These are phyloP conservation scores for Anguilla megastoma DNA, from an alignment of 2,797 vertebrate genomes.

Conservation along the genomic window DNA sequence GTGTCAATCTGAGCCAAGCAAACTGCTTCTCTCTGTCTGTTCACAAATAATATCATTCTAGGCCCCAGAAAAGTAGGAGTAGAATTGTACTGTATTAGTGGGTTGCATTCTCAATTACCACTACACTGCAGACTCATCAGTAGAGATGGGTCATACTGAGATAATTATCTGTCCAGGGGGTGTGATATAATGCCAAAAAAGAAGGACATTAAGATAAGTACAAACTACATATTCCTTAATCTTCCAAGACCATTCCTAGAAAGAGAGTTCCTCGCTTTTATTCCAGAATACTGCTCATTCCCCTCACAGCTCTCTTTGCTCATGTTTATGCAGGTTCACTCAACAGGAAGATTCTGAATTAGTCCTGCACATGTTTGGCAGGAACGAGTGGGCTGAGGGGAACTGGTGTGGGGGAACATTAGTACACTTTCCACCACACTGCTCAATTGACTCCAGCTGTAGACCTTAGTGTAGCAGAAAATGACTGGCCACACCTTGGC, in stretches of 20 bases:
- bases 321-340: neutral
- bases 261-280: neutral
- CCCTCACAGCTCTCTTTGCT: neutral
- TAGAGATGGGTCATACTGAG: neutral
- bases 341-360: neutral
- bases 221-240: neutral
- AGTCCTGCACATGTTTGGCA: neutral
- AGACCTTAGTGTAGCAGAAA: neutral
- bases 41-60: neutral
- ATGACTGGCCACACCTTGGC: neutral
- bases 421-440: neutral
- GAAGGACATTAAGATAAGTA: neutral
- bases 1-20: neutral
- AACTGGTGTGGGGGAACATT: neutral
- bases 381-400: neutral
- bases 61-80: neutral
- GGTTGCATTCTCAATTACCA: neutral
- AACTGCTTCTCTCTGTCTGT: neutral
- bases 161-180: neutral
- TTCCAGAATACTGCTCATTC: neutral
- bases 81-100: neutral
- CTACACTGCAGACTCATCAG: neutral
- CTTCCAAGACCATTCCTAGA: neutral
- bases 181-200: neutral
- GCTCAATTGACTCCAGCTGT: neutral